Conservation (phyloP, 2,888 invertebrate genomes). For the Elysia crispata region DNA sequence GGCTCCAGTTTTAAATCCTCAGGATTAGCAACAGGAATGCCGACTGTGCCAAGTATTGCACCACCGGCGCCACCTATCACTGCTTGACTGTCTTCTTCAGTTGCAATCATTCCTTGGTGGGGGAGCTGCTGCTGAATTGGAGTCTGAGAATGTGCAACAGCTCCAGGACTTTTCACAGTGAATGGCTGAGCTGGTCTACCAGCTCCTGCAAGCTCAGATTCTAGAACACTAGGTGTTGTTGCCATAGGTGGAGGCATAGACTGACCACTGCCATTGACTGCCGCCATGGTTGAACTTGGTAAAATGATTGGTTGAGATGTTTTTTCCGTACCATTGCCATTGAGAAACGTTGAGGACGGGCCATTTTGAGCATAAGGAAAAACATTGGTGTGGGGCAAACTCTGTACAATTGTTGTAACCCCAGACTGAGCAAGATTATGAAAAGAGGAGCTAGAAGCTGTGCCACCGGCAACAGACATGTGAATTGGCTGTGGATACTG, state of each 20-base stretch:
- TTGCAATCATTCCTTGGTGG: no score
- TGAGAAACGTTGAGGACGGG: constrained; percentile 18
- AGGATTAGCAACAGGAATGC: background rate
- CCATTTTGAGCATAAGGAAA: constrained; percentile 47
- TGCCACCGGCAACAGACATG: constrained; percentile 31
- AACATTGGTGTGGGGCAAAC: constrained; percentile 39
- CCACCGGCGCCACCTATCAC: background rate
- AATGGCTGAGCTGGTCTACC: constrained; percentile 12
- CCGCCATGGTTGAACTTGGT: background rate
- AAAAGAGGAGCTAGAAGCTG: constrained; percentile 37
- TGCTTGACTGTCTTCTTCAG: background rate
- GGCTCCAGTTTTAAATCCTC: background rate
- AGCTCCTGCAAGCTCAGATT: background rate
- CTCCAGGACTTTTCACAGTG: background rate
- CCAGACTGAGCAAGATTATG: constrained; percentile 41
- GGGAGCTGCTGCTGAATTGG: constrained; percentile 34
- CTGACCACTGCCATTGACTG: constrained; percentile 17
- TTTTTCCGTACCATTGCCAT: constrained; percentile 20
- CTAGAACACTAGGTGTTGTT: background rate
- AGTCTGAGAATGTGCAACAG: constrained; percentile 33
- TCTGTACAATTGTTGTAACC: constrained; percentile 41
- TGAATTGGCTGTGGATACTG: constrained; percentile 10
- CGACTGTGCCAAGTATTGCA: background rate
- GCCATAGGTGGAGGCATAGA: constrained; percentile 25
- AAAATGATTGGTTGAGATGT: constrained; percentile 11